Conservation (phyloP, 1,140 invertebrate species). For the Brachionus plicatilis region DNA sequence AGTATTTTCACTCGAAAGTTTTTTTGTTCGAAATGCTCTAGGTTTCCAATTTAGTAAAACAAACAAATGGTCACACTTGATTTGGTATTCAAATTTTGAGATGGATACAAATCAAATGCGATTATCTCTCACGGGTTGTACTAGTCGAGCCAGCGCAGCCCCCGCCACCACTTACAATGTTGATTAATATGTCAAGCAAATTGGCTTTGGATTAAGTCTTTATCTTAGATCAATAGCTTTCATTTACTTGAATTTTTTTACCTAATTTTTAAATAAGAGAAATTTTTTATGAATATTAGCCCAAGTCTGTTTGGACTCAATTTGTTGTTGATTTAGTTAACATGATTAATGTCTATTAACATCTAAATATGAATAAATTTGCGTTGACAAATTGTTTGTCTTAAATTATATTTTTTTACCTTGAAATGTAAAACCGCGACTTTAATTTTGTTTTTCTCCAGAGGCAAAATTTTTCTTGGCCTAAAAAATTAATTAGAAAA, state of each 20-base stretch:
- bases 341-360: background rate
- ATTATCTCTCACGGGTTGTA: background rate
- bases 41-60: background rate
- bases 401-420: background rate
- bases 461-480: too few species aligned
- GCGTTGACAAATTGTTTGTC: background rate
- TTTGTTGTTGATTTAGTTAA: background rate
- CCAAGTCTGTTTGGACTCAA: background rate
- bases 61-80: constrained; percentile 27
- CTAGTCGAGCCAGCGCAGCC: background rate
- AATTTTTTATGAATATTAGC: background rate
- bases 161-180: background rate
- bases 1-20: background rate
- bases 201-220: background rate
- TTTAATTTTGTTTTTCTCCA: background rate
- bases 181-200: background rate
- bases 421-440: background rate
- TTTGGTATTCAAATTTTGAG: background rate
- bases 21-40: background rate
- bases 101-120: background rate
- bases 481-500: background rate
- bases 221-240: background rate
- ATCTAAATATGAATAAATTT: background rate
- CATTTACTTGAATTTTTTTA: background rate
- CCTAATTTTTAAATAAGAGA: background rate